Base-by-base conservation (phyloP, 2,888 invertebrate genomes). In the Oscheius myriophilus region DNA sequence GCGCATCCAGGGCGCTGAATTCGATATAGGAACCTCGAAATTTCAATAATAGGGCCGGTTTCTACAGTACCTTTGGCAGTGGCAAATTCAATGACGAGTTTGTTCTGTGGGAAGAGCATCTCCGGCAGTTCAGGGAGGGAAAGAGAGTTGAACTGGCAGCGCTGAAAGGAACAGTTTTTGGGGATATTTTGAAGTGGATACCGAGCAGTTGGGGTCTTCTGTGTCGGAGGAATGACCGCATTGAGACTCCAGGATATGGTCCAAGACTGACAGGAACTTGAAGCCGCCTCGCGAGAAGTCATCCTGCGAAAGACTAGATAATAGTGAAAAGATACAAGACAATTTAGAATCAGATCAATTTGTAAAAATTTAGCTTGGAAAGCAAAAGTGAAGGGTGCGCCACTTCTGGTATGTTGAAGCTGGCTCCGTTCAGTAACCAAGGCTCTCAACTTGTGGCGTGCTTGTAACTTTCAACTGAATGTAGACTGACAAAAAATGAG, bases 101-200 rank as follows among this genome's bases (percentile, higher is more conserved):
- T 88, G 87, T 98, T 98, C 82, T 93, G 92, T 23, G 95, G 93
- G 89, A 97, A 98, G 25, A 97, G 93, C 97, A 98, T 98, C 86
- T 98, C 98, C 6, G 98, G 98, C 82, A 82, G 69, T 55, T 78
- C 76, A 2, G 79, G 82, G n/a, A 85, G 69, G n/a, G 72, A 39
- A 33, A 85, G 72, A 53, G 76, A 71, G 9, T 61, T 65, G 18
- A 73, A 76, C 61, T 73, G 57, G 69, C 85, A 85, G 21, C 80
- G 71, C 79, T 82, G 66, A 54, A 78, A 53, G 43, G 21, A 39
- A n/a, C 18, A 39, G n/a, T 45, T 43, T 21, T 18, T 23, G 18
- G 53, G 66, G 42, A 62, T n/a, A n/a, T n/a, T n/a, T n/a, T n/a
- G n/a, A 7, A 18, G 25, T n/a, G 26, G 63, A 66, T 21, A 80